Evolutionary conservation across 2,888 invertebrate species (phyloP).

Genomic region (Xylota sylvarum): DNA sequence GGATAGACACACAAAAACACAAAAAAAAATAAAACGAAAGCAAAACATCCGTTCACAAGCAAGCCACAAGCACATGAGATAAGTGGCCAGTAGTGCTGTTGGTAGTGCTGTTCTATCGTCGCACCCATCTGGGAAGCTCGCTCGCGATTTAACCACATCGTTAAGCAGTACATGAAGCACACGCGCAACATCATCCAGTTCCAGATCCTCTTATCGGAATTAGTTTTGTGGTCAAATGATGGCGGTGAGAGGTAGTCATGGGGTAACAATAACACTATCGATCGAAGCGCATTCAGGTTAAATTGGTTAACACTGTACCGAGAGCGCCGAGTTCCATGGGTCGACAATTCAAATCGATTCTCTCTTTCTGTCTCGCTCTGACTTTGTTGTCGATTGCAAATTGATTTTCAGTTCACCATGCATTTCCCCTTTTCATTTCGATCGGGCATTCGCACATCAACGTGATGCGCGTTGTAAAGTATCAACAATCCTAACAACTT

Average conservation of each 20-base stretch:
- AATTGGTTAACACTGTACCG: constrained; percentile 64
- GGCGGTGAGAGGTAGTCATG: constrained; percentile 25
- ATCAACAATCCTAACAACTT: constrained; percentile 74
- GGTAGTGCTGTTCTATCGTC: constrained; percentile 32
- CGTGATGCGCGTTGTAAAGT: constrained; percentile 56
- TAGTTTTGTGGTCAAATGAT: constrained; percentile 71
- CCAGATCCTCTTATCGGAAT: constrained; percentile 67
- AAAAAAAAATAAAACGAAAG: neutral
- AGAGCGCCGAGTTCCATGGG: constrained; percentile 7
- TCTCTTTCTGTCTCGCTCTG: constrained; percentile 9
- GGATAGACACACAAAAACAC: constrained; percentile 15
- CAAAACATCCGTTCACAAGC: constrained; percentile 32
- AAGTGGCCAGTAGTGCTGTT: constrained; percentile 37
- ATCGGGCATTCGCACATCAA: constrained; percentile 35
- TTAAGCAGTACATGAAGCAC: constrained; percentile 71
- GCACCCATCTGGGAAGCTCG: constrained; percentile 18
- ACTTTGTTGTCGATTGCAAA: constrained; percentile 28
- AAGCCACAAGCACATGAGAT: constrained; percentile 64
- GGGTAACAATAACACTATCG: constrained; percentile 62
- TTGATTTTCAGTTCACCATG: constrained; percentile 32
- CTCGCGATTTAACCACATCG: constrained; percentile 75
- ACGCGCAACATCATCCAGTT: constrained; percentile 61
- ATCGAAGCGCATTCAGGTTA: constrained; percentile 70
- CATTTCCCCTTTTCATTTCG: constrained; percentile 32
- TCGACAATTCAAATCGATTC: constrained; percentile 62